A percentile compares a stretch with the other conserved stretches of the same genome.
Evolutionary conservation across 2,888 invertebrate species (phyloP).

Genomic region (Caenorhabditis virilis): DNA sequence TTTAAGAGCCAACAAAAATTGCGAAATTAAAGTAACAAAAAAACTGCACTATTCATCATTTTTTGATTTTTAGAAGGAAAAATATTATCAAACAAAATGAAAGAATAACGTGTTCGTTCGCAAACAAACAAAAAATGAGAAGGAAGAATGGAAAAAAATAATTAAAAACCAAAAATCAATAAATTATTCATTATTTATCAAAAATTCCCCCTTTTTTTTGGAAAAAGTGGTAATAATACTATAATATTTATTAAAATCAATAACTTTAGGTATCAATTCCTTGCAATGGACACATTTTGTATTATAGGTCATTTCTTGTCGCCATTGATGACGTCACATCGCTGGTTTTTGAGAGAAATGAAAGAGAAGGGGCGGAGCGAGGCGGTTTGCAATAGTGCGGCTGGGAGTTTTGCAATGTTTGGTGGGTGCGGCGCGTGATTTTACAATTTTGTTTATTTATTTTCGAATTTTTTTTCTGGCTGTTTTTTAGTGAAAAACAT

Average conservation of each 20-base stretch:
- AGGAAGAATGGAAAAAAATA: background rate
- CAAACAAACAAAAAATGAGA: constrained; percentile 3
- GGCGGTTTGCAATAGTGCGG: too few relatives aligned
- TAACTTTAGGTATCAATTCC: too few relatives aligned
- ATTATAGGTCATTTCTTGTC: constrained; percentile 12
- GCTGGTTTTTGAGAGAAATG: too few relatives aligned
- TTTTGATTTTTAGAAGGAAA: background rate
- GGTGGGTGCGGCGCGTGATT: constrained; percentile 9
- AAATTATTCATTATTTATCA: background rate
- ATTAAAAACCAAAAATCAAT: background rate
- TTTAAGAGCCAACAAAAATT: too few relatives aligned
- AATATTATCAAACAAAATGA: background rate
- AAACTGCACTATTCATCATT: too few relatives aligned
- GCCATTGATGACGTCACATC: constrained; percentile 21
- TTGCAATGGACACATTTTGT: too few relatives aligned
- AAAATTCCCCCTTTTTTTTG: background rate
- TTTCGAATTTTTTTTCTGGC: constrained; percentile 4
- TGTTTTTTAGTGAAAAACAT: too few relatives aligned
- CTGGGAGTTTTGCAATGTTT: constrained; percentile 5
- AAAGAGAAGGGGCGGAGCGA: constrained; percentile 12
- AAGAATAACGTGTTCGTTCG: background rate
- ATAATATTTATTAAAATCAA: too few relatives aligned
- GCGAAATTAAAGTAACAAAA: too few relatives aligned
- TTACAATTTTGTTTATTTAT: constrained; percentile 4
- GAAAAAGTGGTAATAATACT: too few relatives aligned